These are phyloP conservation scores for Nyctereutes procyonoides DNA, from an alignment of 2,113 vertebrate species.

Conservation along the genomic window DNA sequence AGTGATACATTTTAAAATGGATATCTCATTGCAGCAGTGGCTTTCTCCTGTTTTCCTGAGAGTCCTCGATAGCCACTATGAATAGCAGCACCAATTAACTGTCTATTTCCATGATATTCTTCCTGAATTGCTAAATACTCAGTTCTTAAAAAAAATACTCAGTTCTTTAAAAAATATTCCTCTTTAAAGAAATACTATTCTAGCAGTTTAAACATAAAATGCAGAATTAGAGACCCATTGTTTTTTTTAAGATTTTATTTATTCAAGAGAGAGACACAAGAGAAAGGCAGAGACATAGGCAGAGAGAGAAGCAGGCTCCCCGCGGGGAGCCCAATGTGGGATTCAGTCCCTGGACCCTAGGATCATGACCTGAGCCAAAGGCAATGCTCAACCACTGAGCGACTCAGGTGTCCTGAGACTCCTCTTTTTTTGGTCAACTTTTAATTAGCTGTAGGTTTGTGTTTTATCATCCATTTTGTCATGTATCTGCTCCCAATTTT, in stretches of 20 bases:
- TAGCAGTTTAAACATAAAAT: conserved; percentile 53
- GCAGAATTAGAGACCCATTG: background rate
- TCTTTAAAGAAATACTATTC: conserved; percentile 45
- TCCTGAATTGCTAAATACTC: conserved; percentile 46
- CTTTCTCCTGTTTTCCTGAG: conserved; percentile 47
- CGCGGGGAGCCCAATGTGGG: no score
- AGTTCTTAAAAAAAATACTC: conserved; percentile 4
- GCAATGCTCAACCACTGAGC: no score
- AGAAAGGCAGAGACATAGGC: no score
- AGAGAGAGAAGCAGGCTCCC: background rate
- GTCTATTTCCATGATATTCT: conserved; percentile 19
- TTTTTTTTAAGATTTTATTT: no score
- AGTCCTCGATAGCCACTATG: background rate
- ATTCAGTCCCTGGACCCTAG: no score
- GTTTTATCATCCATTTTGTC: conserved; percentile 8
- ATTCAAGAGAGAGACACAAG: no score
- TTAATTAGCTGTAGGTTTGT: conserved; percentile 49
- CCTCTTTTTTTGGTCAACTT: background rate
- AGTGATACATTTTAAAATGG: conserved; percentile 1
- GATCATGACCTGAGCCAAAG: no score
- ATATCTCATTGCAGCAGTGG: background rate
- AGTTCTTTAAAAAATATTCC: background rate
- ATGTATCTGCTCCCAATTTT: conserved; percentile 15
- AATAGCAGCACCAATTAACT: background rate
- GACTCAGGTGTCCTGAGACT: background rate